These are phyloP conservation scores for Heliconius hortense DNA, from an alignment of 2,888 invertebrate genomes.

Conservation along the genomic window DNA sequence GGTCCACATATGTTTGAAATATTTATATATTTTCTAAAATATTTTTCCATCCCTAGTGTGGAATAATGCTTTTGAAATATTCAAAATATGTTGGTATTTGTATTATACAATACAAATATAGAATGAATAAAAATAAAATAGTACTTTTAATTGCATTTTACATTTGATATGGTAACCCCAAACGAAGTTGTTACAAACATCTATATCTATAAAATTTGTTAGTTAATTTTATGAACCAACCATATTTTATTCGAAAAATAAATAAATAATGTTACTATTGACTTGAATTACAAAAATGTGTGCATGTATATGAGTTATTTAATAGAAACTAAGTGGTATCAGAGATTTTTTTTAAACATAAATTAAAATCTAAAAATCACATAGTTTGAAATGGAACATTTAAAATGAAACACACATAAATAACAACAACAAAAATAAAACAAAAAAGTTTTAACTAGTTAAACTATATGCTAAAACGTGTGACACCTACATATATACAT, in stretches of 20 bases:
- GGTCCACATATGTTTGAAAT: too few relatives aligned
- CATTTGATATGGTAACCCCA: slow-evolving; percentile 41
- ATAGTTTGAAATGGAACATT: slow-evolving; percentile 45
- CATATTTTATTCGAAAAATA: slow-evolving; percentile 34
- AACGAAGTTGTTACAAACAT: slow-evolving; percentile 46
- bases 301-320: slow-evolving; percentile 11
- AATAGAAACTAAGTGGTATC: slow-evolving; percentile 17
- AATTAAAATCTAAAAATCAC: slow-evolving; percentile 46
- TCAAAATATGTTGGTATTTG: not conserved
- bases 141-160: slow-evolving; percentile 1
- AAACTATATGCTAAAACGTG: slow-evolving; percentile 28
- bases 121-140: not conserved
- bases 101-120: not conserved
- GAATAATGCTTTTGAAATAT: not conserved
- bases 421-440: slow-evolving; percentile 64
- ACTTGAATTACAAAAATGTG: slow-evolving; percentile 24
- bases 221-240: slow-evolving; percentile 57
- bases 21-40: not conserved
- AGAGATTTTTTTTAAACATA: slow-evolving; percentile 26
- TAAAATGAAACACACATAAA: slow-evolving; percentile 55
- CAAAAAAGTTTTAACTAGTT: slow-evolving; percentile 49
- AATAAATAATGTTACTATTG: slow-evolving; percentile 28
- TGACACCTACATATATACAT: slow-evolving; percentile 29
- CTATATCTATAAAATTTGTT: slow-evolving; percentile 52
- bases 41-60: not conserved